Base-by-base conservation (phyloP, 2,888 invertebrate species). In the Aleiodes leptofemur region DNA sequence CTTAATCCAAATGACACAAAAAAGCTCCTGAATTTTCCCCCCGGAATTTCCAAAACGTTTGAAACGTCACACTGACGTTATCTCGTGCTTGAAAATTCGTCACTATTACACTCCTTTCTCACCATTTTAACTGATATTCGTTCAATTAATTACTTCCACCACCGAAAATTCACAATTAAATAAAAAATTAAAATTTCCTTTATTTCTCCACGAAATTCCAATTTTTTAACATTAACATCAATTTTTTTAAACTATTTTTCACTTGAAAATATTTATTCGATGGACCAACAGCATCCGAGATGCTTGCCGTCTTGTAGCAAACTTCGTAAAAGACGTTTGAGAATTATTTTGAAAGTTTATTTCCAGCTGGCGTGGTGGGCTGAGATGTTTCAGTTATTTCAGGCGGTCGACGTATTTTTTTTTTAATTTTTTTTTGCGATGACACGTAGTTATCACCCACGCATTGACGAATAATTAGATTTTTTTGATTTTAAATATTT, bases 371-470 rank as follows among this genome's bases (percentile, higher is more conserved):
- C n/a, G n/a, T 68, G 50, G 31, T 68, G 50, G 68, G 51, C 68
- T 34, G 31, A 51, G 31, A 31, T 8, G 68, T 51, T 68, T 68
- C n/a, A 69, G 74, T 74, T 74, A 74, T 74, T 74, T 74, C 69
- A 74, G 43, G 74, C 74, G 59, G 69, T 61, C 43, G 69, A 38
- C 61, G 74, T 74, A 53, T 69, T 34, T 34, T 34, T 3, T 34
- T 23, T 23, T 23, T 23, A n/a, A n/a, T 2, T 23, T 23, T 34
- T 34, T 69, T 74, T 69, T 43, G 59, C 74, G 61, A 69, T 69
- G 74, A 74, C 66, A 74, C 59, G 51, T 51, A 43, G 61, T 50
- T 68, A 68, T 61, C 69, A 59, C 74, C 74, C 66, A 74, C 74
- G 51, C 53, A 68, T 51, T 48, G 64, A 64, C 64, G 34, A 48